These are phyloP conservation scores for Irena cyanogastra DNA, from an alignment of 2,113 vertebrate genomes.

Conservation along the genomic window DNA sequence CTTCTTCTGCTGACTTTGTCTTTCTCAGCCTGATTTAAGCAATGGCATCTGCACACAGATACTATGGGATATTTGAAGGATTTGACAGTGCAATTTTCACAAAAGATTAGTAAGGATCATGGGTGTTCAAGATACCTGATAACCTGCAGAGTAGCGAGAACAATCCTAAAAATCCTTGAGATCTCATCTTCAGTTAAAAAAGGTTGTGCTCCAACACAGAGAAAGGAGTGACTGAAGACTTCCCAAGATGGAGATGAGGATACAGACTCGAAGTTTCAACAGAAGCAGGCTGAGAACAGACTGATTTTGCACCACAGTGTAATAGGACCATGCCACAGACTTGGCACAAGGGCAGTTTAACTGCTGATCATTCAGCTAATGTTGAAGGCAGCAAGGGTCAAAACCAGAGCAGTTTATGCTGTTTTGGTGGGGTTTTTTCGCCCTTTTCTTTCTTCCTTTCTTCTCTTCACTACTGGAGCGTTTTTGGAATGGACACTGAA, in stretches of 20 bases:
- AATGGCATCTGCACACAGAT: background rate
- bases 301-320: background rate
- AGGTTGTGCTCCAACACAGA: background rate
- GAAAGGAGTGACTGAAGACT: background rate
- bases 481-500: background rate
- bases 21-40: background rate
- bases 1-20: conserved; percentile 6
- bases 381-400: background rate
- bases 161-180: conserved; percentile 15
- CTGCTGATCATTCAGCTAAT: background rate
- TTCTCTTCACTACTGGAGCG: background rate
- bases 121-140: conserved; percentile 16
- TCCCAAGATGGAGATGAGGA: background rate
- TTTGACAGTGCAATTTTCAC: background rate
- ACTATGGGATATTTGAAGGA: background rate
- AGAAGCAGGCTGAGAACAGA: background rate
- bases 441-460: background rate
- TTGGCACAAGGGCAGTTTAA: background rate
- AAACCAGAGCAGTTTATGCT: background rate
- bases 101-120: background rate
- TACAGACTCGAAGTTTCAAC: background rate
- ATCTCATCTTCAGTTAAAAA: background rate
- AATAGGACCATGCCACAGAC: background rate
- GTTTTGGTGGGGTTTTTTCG: background rate
- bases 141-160: background rate